Conservation (phyloP, 2,113 vertebrate genomes). For the Eretmochelys imbricata region DNA sequence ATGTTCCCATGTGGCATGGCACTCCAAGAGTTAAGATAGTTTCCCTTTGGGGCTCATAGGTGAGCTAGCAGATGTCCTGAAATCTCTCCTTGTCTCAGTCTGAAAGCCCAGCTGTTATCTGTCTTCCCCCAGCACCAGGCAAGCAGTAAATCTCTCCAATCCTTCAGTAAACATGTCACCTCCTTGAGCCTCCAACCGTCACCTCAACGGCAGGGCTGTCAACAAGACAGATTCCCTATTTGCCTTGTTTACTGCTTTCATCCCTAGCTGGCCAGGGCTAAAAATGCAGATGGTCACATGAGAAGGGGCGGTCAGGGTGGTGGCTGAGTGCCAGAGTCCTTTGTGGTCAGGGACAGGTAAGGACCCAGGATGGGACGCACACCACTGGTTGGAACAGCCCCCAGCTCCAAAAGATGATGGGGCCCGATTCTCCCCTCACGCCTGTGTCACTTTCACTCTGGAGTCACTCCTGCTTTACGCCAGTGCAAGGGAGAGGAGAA, state of each 20-base stretch:
- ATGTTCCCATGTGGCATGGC: fast-evolving
- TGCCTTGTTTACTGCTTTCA: slow-evolving; percentile 69
- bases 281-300: not conserved
- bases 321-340: not conserved
- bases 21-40: fast-evolving
- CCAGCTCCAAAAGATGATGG: not conserved
- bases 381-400: not conserved
- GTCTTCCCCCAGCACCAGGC: slow-evolving; percentile 53
- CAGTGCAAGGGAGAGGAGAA: not conserved
- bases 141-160: slow-evolving; percentile 75
- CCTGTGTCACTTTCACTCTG: not conserved
- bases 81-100: not conserved
- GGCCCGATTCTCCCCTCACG: not conserved
- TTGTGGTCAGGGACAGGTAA: not conserved
- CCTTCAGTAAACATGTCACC: slow-evolving; percentile 78
- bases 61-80: slow-evolving; percentile 3
- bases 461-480: not conserved
- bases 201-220: slow-evolving; percentile 74
- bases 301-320: not conserved
- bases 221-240: slow-evolving; percentile 74
- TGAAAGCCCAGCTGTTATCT: slow-evolving; percentile 23
- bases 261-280: slow-evolving; percentile 50
- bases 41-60: fast-evolving
- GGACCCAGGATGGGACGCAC: too few relatives aligned
- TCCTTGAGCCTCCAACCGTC: slow-evolving; percentile 68